Evolutionary conservation across 2,113 vertebrate genomes (phyloP).

Genomic region (Nannospalax galili): DNA sequence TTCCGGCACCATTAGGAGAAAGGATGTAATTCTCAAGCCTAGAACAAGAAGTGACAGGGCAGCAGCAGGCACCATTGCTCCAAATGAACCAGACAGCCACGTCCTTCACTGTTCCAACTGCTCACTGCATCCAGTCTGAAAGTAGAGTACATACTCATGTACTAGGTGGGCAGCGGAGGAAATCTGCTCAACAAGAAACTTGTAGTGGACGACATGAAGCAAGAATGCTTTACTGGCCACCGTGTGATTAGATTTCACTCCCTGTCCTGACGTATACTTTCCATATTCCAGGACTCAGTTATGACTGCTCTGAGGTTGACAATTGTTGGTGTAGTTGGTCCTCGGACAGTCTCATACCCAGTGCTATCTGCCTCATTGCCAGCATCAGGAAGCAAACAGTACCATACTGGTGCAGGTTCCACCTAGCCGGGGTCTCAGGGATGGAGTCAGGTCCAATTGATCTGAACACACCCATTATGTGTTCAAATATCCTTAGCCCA

Average conservation of each 20-base stretch:
- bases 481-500: conserved; percentile 10
- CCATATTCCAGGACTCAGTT: background rate
- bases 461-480: background rate
- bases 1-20: background rate
- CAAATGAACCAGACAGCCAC: background rate
- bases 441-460: conserved; percentile 37
- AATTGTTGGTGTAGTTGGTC: conserved; percentile 12
- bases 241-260: background rate
- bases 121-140: background rate
- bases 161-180: background rate
- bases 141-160: background rate
- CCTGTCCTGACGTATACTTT: conserved; percentile 19
- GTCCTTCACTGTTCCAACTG: background rate
- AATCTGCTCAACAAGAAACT: background rate
- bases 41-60: background rate
- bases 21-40: background rate
- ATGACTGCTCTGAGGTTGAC: conserved; percentile 29
- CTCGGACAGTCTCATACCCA: background rate
- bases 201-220: background rate
- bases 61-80: background rate
- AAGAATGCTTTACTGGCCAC: conserved; percentile 39
- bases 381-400: conserved; percentile 3
- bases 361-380: background rate
- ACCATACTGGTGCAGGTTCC: background rate
- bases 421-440: background rate